These are phyloP conservation scores for Metallyticus violacea DNA, from an alignment of 2,888 invertebrate genomes.

Conservation along the genomic window DNA sequence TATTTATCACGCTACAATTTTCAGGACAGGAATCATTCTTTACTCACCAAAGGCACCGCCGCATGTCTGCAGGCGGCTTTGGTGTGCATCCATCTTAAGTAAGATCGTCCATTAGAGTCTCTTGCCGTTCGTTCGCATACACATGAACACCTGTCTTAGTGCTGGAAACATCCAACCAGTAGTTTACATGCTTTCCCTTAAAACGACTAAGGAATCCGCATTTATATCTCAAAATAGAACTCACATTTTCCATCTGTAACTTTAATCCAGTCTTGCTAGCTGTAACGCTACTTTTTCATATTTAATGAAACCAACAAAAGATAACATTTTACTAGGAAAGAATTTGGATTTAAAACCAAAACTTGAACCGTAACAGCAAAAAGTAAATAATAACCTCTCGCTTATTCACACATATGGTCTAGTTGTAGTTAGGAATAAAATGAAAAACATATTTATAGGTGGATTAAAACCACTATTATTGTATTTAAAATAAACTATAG, in stretches of 20 bases:
- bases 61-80: neutral
- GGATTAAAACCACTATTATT: no score
- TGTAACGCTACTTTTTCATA: neutral
- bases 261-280: neutral
- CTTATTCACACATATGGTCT: no score
- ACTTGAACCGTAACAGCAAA: no score
- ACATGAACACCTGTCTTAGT: neutral
- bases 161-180: neutral
- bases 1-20: neutral
- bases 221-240: neutral
- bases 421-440: no score
- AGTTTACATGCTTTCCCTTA: neutral
- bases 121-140: neutral
- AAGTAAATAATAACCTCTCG: no score
- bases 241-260: neutral
- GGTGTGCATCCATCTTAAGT: no score
- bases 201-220: neutral
- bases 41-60: neutral
- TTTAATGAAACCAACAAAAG: neutral
- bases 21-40: neutral
- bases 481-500: no score
- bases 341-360: no score
- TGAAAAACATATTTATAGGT: no score
- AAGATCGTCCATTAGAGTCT: neutral
- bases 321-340: no score